These are phyloP conservation scores for Tor tambroides DNA, from an alignment of 2,113 vertebrate species.

Conservation along the genomic window DNA sequence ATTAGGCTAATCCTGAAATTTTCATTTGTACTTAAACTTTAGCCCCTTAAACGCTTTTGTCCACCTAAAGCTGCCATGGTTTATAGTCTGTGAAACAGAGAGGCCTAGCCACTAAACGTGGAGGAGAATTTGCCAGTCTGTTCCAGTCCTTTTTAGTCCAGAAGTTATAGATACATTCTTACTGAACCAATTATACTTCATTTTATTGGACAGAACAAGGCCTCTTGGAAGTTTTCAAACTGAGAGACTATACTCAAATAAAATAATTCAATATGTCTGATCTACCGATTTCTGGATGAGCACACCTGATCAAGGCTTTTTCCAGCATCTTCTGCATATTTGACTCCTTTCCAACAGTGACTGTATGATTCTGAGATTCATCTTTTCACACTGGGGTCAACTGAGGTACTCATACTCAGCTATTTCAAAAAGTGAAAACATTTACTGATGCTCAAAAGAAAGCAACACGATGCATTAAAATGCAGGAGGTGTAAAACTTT, in stretches of 20 bases:
- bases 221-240: background rate
- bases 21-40: conserved; percentile 65
- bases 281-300: background rate
- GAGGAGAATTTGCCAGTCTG: conserved; percentile 37
- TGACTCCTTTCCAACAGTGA: background rate
- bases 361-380: background rate
- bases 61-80: conserved; percentile 19
- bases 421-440: background rate
- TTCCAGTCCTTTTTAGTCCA: background rate
- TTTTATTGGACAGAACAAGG: background rate
- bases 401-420: background rate
- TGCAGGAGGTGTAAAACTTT: too few relatives aligned
- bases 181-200: background rate
- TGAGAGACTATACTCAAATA: background rate
- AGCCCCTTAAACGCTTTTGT: conserved; percentile 11
- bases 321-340: background rate
- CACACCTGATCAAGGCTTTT: background rate
- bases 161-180: background rate
- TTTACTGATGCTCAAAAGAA: background rate
- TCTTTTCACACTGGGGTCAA: background rate
- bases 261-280: background rate
- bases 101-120: conserved; percentile 51
- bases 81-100: conserved; percentile 40
- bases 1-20: conserved; percentile 68
- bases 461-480: background rate